A percentile compares a stretch with the other conserved stretches of the same genome.
These are phyloP conservation scores for Meles meles DNA, from an alignment of 2,113 vertebrate species.

Conservation along the genomic window DNA sequence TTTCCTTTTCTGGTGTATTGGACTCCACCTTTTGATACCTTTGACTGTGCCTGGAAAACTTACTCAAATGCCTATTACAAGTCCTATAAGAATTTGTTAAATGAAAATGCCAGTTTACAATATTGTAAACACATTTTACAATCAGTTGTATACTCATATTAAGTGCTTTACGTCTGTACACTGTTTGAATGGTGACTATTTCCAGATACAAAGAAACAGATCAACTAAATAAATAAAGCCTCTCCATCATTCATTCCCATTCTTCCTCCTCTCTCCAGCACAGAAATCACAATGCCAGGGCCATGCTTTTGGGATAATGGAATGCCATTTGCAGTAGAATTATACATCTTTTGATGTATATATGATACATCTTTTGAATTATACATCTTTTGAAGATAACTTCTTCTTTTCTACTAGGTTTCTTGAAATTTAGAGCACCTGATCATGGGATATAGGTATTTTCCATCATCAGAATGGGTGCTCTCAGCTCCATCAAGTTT, in stretches of 20 bases:
- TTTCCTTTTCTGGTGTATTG: conserved; percentile 23
- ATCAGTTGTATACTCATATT: not conserved
- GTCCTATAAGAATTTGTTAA: not conserved
- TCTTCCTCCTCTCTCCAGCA: not conserved
- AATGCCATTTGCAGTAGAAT: not conserved
- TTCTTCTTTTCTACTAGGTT: not conserved
- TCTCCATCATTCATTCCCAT: not conserved
- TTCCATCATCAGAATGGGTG: not conserved
- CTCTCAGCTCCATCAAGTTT: not conserved
- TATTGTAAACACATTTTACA: not conserved
- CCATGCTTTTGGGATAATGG: not conserved
- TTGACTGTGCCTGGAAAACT: not conserved
- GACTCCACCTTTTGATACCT: not conserved
- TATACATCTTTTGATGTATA: not conserved
- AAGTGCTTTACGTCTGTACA: not conserved
- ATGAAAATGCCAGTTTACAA: not conserved
- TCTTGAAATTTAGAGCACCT: not conserved
- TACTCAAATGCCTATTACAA: conserved; percentile 25
- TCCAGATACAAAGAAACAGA: not conserved
- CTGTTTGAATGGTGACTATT: not conserved
- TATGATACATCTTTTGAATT: too few species aligned
- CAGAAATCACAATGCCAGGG: not conserved
- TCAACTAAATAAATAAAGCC: not conserved
- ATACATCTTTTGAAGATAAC: not conserved
- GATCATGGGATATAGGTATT: not conserved